A percentile compares a stretch with the other conserved stretches of the same genome.
phyloP scores from a whole-genome alignment of 2,888 invertebrate genomes.

The Alitta virens region DNA sequence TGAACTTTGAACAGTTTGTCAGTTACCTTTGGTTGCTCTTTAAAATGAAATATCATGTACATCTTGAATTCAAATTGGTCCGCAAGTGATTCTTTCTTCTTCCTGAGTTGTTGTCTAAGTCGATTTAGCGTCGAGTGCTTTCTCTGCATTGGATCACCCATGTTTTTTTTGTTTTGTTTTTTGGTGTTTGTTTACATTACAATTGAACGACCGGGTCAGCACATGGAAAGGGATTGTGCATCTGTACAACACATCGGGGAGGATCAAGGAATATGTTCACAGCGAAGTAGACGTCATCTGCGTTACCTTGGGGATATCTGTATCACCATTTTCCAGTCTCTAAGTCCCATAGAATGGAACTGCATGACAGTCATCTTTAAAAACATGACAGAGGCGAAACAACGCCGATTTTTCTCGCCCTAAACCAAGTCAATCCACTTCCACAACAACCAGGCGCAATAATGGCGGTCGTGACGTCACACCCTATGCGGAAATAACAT shows the following conservation, averaged over 20 bases:
- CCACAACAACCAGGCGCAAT: no score
- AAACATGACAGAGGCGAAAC: no score
- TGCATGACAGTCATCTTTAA: no score
- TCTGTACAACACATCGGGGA: background rate
- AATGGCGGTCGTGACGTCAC: no score
- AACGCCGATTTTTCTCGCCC: no score
- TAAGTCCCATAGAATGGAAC: background rate
- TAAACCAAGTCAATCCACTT: no score
- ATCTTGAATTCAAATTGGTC: slow-evolving; percentile 56
- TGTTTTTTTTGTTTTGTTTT: background rate
- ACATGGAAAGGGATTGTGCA: background rate
- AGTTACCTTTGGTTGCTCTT: slow-evolving; percentile 45
- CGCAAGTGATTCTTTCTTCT: slow-evolving; percentile 53
- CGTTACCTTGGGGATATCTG: slow-evolving; percentile 11
- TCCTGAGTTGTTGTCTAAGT: slow-evolving; percentile 46
- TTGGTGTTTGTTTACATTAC: background rate
- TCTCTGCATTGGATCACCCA: slow-evolving; percentile 8
- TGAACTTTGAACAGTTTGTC: background rate
- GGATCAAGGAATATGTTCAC: background rate
- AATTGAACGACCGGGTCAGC: background rate
- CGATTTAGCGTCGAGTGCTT: slow-evolving; percentile 26
- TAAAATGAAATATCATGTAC: slow-evolving; percentile 54
- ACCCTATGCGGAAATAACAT: no score
- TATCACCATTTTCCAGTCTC: slow-evolving; percentile 1
- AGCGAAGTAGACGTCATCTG: slow-evolving; percentile 4